Evolutionary conservation across 2,113 vertebrate genomes (phyloP).

Genomic region (Pontoporia blainvillei): DNA sequence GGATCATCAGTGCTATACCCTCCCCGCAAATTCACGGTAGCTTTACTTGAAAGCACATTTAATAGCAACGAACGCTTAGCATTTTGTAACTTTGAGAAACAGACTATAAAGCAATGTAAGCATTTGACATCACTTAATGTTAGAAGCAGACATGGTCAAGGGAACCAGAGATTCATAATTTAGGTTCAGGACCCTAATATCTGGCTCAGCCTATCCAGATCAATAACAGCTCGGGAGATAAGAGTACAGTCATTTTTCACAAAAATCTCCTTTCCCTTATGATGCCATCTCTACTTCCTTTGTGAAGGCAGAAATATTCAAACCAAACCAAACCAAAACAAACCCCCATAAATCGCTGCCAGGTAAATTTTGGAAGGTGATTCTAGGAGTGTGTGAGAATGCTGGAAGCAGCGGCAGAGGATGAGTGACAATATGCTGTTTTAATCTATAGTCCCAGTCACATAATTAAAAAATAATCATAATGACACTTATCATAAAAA

Average conservation of each 20-base stretch:
- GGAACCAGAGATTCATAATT: constrained; percentile 29
- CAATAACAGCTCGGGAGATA: constrained; percentile 51
- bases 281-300: constrained; percentile 39
- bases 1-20: background rate
- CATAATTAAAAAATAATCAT: constrained; percentile 80
- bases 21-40: background rate
- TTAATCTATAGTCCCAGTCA: constrained; percentile 70
- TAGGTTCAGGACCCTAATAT: background rate
- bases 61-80: background rate
- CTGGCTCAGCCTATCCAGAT: constrained; percentile 56
- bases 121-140: background rate
- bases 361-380: constrained; percentile 55
- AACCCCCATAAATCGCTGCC: background rate
- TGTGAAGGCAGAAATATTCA: constrained; percentile 40
- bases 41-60: constrained; percentile 2
- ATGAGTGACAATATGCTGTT: constrained; percentile 69
- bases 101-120: background rate
- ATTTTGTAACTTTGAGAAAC: constrained; percentile 6
- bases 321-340: background rate
- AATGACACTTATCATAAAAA: constrained; percentile 76
- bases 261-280: constrained; percentile 36
- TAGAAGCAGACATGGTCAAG: background rate
- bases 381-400: background rate
- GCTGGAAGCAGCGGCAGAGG: constrained; percentile 59
- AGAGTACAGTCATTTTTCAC: constrained; percentile 50